Evolutionary conservation across 2,888 invertebrate species (phyloP), one percentile per base, ranked within the genome.

Genomic region (Lasioglossum marginatum): DNA sequence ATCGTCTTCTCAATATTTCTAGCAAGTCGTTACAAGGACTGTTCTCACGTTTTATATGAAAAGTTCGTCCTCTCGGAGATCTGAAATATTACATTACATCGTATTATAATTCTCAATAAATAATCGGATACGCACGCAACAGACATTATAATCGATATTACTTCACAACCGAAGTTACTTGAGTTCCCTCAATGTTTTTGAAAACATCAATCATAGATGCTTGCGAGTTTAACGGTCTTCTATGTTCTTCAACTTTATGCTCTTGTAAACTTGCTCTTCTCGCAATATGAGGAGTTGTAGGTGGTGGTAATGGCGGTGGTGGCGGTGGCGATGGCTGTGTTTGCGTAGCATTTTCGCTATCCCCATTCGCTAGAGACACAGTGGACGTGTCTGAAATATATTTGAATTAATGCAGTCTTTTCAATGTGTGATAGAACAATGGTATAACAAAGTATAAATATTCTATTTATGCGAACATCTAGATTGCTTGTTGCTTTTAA

Each of bases 21-120:
- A 95, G 95, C 70, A 95, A 88, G 91, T 95, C 95, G 81, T 94
- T 95, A 82, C 95, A 95, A 16, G 95, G 95, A 89, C 95, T 95
- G 66, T 93, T 94, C 76, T 94, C 95, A 43, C 94, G 93, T 85
- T 93, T 95, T 23, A 90, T 83, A 79, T 92, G 91, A 48, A 94
- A 77, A 43, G 95, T 93, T 78, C 94, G 92, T 71, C 95, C 95
- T 60, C 94, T 94, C 8, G 95, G 94, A 27, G 95, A 95, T 89
- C 95, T 95, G 84, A 77, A 68, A 77, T 73, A 45, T 34, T 8
- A 68, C 31, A 40, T 34, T 40, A 48, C 14, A 57, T 10, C 4
- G 40, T 27, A 34, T 27, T 37, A 52, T 31, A 71, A 76, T 12
- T 66, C 31, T 23, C n/a, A 70, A 40, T 40, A 40, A 40, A n/a